phyloP scores from a whole-genome alignment of 2,888 invertebrate species.

The Bimastos eiseni region DNA sequence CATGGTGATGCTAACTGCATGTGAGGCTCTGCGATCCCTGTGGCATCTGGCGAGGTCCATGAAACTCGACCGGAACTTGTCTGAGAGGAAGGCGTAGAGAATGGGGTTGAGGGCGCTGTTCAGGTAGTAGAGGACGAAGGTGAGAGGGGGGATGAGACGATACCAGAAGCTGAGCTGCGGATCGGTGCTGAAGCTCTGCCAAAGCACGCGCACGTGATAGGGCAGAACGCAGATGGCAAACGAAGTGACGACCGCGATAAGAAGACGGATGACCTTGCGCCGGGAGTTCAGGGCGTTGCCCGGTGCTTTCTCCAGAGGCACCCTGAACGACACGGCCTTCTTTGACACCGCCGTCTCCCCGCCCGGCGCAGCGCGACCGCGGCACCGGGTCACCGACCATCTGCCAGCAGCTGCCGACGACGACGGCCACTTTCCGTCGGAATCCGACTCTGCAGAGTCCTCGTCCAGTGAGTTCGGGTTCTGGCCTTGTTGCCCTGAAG shows the following conservation, averaged over 20 bases:
- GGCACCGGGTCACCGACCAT: not conserved
- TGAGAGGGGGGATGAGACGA: conserved; percentile 67
- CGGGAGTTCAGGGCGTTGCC: conserved; percentile 15
- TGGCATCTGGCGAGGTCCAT: conserved; percentile 62
- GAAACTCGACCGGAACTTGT: conserved; percentile 83
- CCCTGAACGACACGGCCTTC: conserved; percentile 19
- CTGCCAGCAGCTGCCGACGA: not conserved
- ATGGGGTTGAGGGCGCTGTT: conserved; percentile 88
- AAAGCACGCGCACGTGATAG: conserved; percentile 69
- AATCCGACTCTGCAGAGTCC: conserved; percentile 4
- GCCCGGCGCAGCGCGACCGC: not conserved
- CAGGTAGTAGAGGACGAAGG: conserved; percentile 83
- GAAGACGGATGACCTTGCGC: conserved; percentile 76
- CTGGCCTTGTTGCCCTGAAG: not conserved
- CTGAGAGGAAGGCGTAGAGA: conserved; percentile 81
- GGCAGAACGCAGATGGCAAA: conserved; percentile 88
- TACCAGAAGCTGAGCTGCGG: conserved; percentile 26
- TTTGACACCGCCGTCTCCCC: not conserved
- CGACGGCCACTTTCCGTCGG: not conserved
- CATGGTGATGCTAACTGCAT: conserved; percentile 26
- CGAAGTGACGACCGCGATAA: conserved; percentile 83
- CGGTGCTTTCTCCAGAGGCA: not conserved
- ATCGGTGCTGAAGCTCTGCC: not conserved
- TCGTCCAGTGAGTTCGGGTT: not conserved
- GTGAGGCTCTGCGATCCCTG: not conserved